Conservation (phyloP, 1,140 invertebrate genomes). For the Drosophila elegans region DNA sequence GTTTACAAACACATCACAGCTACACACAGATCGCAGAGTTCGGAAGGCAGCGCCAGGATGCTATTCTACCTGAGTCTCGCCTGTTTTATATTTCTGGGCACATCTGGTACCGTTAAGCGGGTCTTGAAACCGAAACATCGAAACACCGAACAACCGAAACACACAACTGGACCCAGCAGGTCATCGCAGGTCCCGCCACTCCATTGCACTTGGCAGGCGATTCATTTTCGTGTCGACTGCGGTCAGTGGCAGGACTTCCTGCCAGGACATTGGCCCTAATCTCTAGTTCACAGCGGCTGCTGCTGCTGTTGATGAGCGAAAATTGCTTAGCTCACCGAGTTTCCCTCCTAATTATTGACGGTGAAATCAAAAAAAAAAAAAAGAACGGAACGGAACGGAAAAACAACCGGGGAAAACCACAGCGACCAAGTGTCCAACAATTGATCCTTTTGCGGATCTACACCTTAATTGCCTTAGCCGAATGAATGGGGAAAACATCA, state of each 20-base stretch:
- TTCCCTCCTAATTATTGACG: constrained; percentile 36
- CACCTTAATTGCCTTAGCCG: constrained; percentile 69
- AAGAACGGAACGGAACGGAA: constrained; percentile 39
- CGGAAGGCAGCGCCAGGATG: constrained; percentile 35
- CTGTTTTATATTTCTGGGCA: constrained; percentile 2
- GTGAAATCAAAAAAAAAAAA: constrained; percentile 54
- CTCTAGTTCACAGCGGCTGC: constrained; percentile 24
- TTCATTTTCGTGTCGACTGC: constrained; percentile 71
- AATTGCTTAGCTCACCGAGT: constrained; percentile 66
- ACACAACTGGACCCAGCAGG: constrained; percentile 40
- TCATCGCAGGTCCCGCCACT: constrained; percentile 35
- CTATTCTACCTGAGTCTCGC: constrained; percentile 21
- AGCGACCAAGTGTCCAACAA: constrained; percentile 30
- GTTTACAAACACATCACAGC: constrained; percentile 80
- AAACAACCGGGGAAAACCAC: constrained; percentile 49
- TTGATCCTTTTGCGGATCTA: constrained; percentile 71
- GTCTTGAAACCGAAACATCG: constrained; percentile 1
- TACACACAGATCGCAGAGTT: constrained; percentile 65
- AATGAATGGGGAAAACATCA: constrained; percentile 6
- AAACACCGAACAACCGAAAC: not conserved
- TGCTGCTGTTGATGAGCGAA: constrained; percentile 49
- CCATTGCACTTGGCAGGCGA: constrained; percentile 70
- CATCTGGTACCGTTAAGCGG: constrained; percentile 76
- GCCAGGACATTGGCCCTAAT: constrained; percentile 56
- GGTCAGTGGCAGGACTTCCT: constrained; percentile 70